Percentiles rank a stretch among this genome's conserved stretches.
These are phyloP conservation scores for Hedya salicella DNA, from an alignment of 2,888 invertebrate species.

Conservation along the genomic window DNA sequence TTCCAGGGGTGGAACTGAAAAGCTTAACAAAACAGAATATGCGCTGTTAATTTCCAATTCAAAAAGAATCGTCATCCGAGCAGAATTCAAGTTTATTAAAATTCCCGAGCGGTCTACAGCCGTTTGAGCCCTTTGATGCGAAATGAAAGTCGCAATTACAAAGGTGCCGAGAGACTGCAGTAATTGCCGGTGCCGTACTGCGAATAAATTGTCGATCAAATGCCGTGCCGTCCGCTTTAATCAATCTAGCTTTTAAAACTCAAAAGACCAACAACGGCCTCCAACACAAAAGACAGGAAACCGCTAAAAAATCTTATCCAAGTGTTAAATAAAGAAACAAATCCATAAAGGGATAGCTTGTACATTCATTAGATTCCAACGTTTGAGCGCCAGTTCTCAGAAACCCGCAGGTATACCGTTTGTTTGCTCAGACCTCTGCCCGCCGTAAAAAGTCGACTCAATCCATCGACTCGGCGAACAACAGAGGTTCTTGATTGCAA, in stretches of 20 bases:
- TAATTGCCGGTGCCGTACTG: slow-evolving; percentile 9
- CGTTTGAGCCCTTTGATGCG: slow-evolving; percentile 32
- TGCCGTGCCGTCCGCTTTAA: slow-evolving; percentile 7
- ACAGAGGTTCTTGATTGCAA: slow-evolving; percentile 36
- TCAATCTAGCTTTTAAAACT: slow-evolving; percentile 6
- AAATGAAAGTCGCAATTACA: slow-evolving; percentile 30
- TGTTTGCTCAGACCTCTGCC: slow-evolving; percentile 49
- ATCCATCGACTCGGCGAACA: slow-evolving; percentile 19
- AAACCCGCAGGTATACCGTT: slow-evolving; percentile 59
- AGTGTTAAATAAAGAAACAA: slow-evolving; percentile 38
- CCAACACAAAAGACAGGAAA: slow-evolving; percentile 29
- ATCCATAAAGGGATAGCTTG: slow-evolving; percentile 36
- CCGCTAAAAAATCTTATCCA: slow-evolving; percentile 28
- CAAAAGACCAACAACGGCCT: slow-evolving; percentile 13
- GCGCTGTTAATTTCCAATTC: slow-evolving; percentile 15
- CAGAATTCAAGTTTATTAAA: slow-evolving; percentile 21
- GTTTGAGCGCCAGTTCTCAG: slow-evolving; percentile 56
- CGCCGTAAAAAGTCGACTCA: slow-evolving; percentile 8
- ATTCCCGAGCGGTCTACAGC: slow-evolving; percentile 8
- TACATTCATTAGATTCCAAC: slow-evolving; percentile 41
- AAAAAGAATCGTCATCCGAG: slow-evolving; percentile 10
- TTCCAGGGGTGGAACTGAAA: neutral
- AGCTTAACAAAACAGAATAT: slow-evolving; percentile 1
- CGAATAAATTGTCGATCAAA: slow-evolving; percentile 28
- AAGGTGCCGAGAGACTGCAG: slow-evolving; percentile 22